phyloP scores from a whole-genome alignment of 35 echinoderm and acorn worm genomes.

The Holothuria glaberrima region DNA sequence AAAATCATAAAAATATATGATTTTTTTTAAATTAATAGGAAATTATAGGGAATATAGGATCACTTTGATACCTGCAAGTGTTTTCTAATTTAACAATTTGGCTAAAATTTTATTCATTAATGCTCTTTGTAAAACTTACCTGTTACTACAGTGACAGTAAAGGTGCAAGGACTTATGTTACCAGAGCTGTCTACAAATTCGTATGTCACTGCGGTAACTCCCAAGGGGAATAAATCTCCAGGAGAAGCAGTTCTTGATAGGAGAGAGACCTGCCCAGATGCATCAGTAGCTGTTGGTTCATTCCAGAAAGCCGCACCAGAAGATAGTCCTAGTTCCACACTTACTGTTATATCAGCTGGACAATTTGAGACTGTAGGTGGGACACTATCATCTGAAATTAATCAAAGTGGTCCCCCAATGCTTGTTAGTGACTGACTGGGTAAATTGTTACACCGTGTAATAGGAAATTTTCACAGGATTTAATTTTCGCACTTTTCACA shows the following conservation, averaged over 20 bases:
- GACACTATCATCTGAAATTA: background rate
- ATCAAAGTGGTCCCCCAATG: no score
- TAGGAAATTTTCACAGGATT: no score
- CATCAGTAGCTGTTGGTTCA: background rate
- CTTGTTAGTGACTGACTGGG: no score
- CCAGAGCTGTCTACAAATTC: background rate
- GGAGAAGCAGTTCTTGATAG: background rate
- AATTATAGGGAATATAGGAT: no score
- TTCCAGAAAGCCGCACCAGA: background rate
- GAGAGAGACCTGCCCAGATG: background rate
- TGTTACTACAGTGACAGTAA: background rate
- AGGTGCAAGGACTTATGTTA: background rate
- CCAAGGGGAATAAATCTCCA: background rate
- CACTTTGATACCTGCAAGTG: no score
- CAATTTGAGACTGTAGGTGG: conserved; percentile 2
- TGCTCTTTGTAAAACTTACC: background rate
- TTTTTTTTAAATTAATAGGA: no score
- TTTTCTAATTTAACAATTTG: background rate
- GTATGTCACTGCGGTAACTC: background rate
- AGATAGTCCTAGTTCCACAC: background rate
- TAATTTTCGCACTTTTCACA: no score
- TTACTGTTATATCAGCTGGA: background rate
- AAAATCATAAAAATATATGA: no score
- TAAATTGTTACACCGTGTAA: no score
- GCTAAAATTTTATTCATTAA: background rate